These are phyloP conservation scores for Maniola jurtina DNA, from an alignment of 1,140 invertebrate species.

Conservation along the genomic window DNA sequence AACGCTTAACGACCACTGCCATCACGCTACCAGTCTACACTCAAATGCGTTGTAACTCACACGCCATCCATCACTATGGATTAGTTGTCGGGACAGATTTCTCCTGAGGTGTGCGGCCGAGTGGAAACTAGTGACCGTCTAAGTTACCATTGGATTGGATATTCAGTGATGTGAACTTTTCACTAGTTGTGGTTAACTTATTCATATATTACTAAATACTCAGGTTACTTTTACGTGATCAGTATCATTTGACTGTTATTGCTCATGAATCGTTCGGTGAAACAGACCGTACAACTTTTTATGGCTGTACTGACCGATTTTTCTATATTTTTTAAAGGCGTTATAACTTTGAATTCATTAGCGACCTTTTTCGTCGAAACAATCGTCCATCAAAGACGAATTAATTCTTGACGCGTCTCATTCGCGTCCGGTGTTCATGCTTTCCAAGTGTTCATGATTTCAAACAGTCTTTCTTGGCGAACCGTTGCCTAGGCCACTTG, in stretches of 20 bases:
- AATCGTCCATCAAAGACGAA: slow-evolving; percentile 68
- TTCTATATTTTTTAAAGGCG: slow-evolving; percentile 17
- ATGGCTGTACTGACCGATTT: slow-evolving; percentile 9
- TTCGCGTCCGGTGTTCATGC: slow-evolving; percentile 69
- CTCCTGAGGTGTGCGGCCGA: slow-evolving; percentile 54
- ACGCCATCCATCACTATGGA: slow-evolving; percentile 74
- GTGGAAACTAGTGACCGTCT: slow-evolving; percentile 55
- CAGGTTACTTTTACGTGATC: slow-evolving; percentile 8
- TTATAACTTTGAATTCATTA: slow-evolving; percentile 45
- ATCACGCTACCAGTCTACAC: slow-evolving; percentile 75
- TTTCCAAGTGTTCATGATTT: slow-evolving; percentile 65
- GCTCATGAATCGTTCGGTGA: slow-evolving; percentile 4
- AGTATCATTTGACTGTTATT: slow-evolving; percentile 11
- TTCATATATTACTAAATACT: slow-evolving; percentile 11
- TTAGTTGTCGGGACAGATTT: slow-evolving; percentile 71
- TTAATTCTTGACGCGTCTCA: slow-evolving; percentile 71
- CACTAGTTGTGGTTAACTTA: slow-evolving; percentile 20
- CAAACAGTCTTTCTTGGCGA: slow-evolving; percentile 67
- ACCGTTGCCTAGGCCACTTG: slow-evolving; percentile 61
- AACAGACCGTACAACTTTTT: slow-evolving; percentile 15
- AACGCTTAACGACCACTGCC: slow-evolving; percentile 66
- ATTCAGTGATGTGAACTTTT: slow-evolving; percentile 70
- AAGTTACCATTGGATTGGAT: slow-evolving; percentile 67
- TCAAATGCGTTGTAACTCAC: slow-evolving; percentile 74
- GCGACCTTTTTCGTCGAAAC: slow-evolving; percentile 59